These are phyloP conservation scores for Syrrhaptes paradoxus DNA, from an alignment of 2,113 vertebrate genomes.

Conservation along the genomic window DNA sequence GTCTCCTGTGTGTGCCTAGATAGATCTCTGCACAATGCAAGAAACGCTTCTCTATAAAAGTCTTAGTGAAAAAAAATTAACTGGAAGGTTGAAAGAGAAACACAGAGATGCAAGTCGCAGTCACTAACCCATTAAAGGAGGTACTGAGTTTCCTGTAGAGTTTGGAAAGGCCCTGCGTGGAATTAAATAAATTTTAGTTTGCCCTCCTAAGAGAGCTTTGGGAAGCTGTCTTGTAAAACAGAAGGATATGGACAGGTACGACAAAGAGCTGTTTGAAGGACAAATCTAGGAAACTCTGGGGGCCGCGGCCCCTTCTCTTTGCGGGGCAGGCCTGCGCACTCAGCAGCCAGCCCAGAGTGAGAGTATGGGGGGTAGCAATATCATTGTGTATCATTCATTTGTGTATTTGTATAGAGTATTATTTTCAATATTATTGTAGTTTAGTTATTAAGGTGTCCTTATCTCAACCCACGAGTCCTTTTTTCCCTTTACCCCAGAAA, in stretches of 20 bases:
- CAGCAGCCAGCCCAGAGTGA: too few relatives aligned
- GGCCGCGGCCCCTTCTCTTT: too few relatives aligned
- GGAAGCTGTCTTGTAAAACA: background rate
- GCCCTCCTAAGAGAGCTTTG: background rate
- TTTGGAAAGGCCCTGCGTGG: background rate
- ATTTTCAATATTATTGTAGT: too few relatives aligned
- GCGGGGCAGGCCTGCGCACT: too few relatives aligned
- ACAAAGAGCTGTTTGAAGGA: background rate
- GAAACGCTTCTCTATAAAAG: background rate
- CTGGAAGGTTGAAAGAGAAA: background rate
- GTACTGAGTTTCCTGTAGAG: background rate
- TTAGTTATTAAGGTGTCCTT: too few relatives aligned
- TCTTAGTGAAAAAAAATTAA: background rate
- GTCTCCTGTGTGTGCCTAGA: background rate
- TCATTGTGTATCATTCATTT: too few relatives aligned
- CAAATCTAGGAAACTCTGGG: background rate
- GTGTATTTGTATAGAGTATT: too few relatives aligned
- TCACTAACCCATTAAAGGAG: background rate
- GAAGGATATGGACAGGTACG: background rate
- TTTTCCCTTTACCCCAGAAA: too few relatives aligned
- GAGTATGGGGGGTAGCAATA: too few relatives aligned
- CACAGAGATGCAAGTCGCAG: background rate
- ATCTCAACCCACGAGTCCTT: too few relatives aligned
- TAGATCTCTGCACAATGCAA: background rate
- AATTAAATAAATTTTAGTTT: background rate